phyloP scores from a whole-genome alignment of 2,888 invertebrate genomes.

The Lasioglossum leucozonium region DNA sequence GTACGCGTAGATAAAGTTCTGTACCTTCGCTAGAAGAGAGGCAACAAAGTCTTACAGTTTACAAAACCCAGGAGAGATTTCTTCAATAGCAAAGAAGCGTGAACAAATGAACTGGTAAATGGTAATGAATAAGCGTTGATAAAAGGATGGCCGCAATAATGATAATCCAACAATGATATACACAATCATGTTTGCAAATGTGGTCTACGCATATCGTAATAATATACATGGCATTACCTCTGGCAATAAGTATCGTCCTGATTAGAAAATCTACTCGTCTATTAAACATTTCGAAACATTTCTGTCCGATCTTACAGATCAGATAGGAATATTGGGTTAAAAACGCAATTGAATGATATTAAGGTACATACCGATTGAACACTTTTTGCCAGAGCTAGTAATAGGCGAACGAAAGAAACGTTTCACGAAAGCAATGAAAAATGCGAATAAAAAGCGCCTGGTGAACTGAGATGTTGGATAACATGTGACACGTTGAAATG shows the following conservation, averaged over 20 bases:
- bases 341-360: not conserved
- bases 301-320: not conserved
- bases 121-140: constrained; percentile 62
- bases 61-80: constrained; percentile 29
- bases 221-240: constrained; percentile 63
- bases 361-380: not conserved
- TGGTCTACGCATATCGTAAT: constrained; percentile 57
- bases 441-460: constrained; percentile 70
- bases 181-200: constrained; percentile 58
- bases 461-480: constrained; percentile 58
- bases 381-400: constrained; percentile 20
- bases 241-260: not conserved
- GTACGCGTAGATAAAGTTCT: constrained; percentile 31
- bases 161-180: constrained; percentile 64
- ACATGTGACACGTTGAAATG: constrained; percentile 44
- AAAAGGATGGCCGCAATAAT: constrained; percentile 53
- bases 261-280: not conserved
- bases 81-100: constrained; percentile 66
- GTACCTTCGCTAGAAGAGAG: constrained; percentile 36
- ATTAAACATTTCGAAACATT: not conserved
- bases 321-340: not conserved
- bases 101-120: constrained; percentile 59
- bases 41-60: constrained; percentile 19
- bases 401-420: constrained; percentile 71
- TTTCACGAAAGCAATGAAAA: constrained; percentile 64